Conservation (phyloP, 1,140 invertebrate genomes). For the Zaprionus inermis region DNA sequence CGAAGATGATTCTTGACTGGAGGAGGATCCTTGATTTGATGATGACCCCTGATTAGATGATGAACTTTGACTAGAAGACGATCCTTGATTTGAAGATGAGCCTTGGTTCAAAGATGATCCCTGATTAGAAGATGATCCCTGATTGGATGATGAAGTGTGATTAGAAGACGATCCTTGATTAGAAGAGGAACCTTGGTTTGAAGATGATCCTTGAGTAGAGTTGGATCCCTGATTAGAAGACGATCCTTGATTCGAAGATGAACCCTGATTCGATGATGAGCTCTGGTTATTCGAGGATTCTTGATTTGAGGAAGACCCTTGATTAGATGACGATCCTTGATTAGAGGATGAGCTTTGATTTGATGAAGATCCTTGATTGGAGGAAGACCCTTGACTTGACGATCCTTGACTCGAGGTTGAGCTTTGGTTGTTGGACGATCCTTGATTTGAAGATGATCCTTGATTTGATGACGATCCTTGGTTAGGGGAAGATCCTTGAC, state of each 20-base stretch:
- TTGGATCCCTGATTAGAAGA: slow-evolving; percentile 51
- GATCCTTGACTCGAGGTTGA: slow-evolving; percentile 44
- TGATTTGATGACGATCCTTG: slow-evolving; percentile 34
- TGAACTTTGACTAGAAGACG: slow-evolving; percentile 32
- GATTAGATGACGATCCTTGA: slow-evolving; percentile 37
- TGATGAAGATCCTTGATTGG: slow-evolving; percentile 41
- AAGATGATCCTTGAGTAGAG: slow-evolving; percentile 23
- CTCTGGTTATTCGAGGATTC: slow-evolving; percentile 27
- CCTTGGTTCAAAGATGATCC: slow-evolving; percentile 34
- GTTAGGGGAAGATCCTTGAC: slow-evolving; percentile 38
- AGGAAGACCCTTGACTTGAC: slow-evolving; percentile 41
- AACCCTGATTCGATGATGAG: slow-evolving; percentile 26
- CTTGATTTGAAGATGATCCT: slow-evolving; percentile 43
- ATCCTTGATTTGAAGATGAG: slow-evolving; percentile 37
- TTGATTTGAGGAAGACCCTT: slow-evolving; percentile 33
- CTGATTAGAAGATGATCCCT: slow-evolving; percentile 46
- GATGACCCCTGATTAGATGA: slow-evolving; percentile 48
- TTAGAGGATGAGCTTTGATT: slow-evolving; percentile 47
- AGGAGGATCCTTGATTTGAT: slow-evolving; percentile 49
- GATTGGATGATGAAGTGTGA: slow-evolving; percentile 44
- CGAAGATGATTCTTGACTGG: slow-evolving; percentile 42
- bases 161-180: slow-evolving; percentile 46
- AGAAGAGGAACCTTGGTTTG: slow-evolving; percentile 37
- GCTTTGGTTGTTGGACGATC: slow-evolving; percentile 20
- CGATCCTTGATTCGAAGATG: slow-evolving; percentile 37